Percentiles rank a stretch among this genome's conserved stretches.
phyloP scores from a whole-genome alignment of 1,140 invertebrate genomes.

The Penaeus indicus region DNA sequence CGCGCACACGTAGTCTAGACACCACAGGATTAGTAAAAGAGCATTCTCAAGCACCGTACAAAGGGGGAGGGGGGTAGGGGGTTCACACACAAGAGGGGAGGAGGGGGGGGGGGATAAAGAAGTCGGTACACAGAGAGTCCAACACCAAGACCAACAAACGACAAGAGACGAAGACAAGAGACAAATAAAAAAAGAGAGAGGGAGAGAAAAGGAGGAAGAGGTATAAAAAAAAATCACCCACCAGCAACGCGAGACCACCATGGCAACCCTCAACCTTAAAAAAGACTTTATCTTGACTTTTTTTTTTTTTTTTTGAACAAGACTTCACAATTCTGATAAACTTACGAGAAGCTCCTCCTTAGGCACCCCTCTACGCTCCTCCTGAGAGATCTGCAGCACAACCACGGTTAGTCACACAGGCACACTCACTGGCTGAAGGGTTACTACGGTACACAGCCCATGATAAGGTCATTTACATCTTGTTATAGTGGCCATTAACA shows the following conservation, averaged over 20 bases:
- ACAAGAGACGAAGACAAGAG: conserved; percentile 25
- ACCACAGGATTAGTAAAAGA: background rate
- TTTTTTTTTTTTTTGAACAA: background rate
- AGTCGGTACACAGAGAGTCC: background rate
- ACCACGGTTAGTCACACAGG: conserved; percentile 55
- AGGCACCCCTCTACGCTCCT: conserved; percentile 66
- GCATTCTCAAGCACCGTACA: background rate
- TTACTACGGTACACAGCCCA: conserved; percentile 44
- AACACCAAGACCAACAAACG: conserved; percentile 27
- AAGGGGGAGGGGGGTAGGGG: too few species aligned
- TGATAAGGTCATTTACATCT: conserved; percentile 27
- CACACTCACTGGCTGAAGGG: conserved; percentile 49
- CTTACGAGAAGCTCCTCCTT: conserved; percentile 66
- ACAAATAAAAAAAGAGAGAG: conserved; percentile 13
- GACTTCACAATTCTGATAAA: conserved; percentile 32
- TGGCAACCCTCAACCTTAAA: conserved; percentile 9
- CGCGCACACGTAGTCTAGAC: too few species aligned
- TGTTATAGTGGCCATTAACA: conserved; percentile 3
- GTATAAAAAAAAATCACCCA: background rate
- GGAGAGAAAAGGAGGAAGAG: background rate
- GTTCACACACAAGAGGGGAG: too few species aligned
- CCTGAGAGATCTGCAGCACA: conserved; percentile 66
- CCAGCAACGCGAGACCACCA: conserved; percentile 16
- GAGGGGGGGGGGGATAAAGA: background rate
- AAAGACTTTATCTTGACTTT: background rate